Base-by-base conservation (phyloP, 2,113 vertebrate species). In the Cynoglossus semilaevis region DNA sequence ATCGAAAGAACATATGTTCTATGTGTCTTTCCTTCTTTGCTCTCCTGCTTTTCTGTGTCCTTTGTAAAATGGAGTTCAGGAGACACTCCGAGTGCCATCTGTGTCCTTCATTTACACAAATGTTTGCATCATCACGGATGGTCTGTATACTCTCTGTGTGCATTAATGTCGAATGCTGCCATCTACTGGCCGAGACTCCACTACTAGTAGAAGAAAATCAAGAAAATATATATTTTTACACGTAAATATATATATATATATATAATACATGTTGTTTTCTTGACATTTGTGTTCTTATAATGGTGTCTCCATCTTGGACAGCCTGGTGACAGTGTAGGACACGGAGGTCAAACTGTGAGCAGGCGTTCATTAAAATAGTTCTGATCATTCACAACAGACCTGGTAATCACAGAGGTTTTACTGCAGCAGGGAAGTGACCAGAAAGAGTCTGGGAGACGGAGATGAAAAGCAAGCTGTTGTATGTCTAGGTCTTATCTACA, bases 401-500 rank as follows among this genome's bases (percentile, higher is more conserved):
- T 19, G 52, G 74, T 86, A 83, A 89, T 87, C 82, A 81, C 62
- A 60, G 73, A 81, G 70, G 69, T 68, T 87, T 74, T 29, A 4
- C 76, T 86, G 69, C 80, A 87, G 82, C 74, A 82, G 77, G 83
- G 84, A 77, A 74, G 58, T 78, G 80, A 76, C 81, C 73, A 76
- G 63, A 72, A 64, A 83, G 55, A 58, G 46, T 58, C 29, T n/a
- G 63, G 58, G 67, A 74, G 67, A 51, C 29, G 7, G 38, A 74
- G 80, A 87, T 79, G 70, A 85, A 85, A 86, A 80, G 61, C 63
- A 46, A 56, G 6, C 22, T 29, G 22, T 6, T 29, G 22, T 62
- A 79, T 83, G 80, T 81, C 81, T 70, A 76, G 82, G 86, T 85
- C 68, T 72, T 81, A 88, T 88, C 85, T 79, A 61, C 57, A 65